phyloP scores from a whole-genome alignment of 2,797 vertebrate species.

The Percopsis omiscomaycus region DNA sequence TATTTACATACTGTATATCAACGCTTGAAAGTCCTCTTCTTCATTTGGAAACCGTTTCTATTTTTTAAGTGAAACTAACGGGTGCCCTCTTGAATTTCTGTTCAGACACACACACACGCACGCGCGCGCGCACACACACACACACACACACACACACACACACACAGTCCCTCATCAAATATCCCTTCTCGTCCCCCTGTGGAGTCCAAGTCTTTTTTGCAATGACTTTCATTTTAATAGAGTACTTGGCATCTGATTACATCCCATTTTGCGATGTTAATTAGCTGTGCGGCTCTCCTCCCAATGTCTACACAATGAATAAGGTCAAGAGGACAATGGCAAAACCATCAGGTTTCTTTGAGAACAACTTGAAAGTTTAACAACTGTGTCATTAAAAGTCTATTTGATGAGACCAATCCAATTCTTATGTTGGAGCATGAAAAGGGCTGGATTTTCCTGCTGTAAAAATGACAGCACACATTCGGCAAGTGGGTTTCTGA shows the following conservation, averaged over 20 bases:
- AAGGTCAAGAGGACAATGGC: slow-evolving; percentile 67
- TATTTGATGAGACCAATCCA: slow-evolving; percentile 9
- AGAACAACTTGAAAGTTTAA: slow-evolving; percentile 35
- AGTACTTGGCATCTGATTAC: slow-evolving; percentile 72
- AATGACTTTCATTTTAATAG: slow-evolving; percentile 74
- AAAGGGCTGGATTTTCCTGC: neutral
- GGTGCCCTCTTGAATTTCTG: slow-evolving; percentile 6
- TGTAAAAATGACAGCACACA: slow-evolving; percentile 8
- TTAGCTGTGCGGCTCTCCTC: slow-evolving; percentile 65
- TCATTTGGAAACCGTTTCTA: no score
- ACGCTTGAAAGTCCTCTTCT: no score
- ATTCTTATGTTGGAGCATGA: slow-evolving; percentile 27
- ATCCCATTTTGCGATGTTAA: slow-evolving; percentile 63
- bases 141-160: neutral
- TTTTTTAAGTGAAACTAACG: neutral
- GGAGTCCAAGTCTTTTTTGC: slow-evolving; percentile 45
- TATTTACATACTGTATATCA: no score
- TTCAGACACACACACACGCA: neutral
- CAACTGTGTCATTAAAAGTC: slow-evolving; percentile 4
- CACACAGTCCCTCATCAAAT: slow-evolving; percentile 30
- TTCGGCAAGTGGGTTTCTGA: neutral
- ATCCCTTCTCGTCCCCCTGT: slow-evolving; percentile 24
- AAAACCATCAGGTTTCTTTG: slow-evolving; percentile 50
- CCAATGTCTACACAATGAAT: slow-evolving; percentile 42
- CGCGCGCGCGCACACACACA: slow-evolving; percentile 3